A percentile compares a stretch with the other conserved stretches of the same genome.
Evolutionary conservation across 2,113 vertebrate species (phyloP).

Genomic region (Cinclus cinclus): DNA sequence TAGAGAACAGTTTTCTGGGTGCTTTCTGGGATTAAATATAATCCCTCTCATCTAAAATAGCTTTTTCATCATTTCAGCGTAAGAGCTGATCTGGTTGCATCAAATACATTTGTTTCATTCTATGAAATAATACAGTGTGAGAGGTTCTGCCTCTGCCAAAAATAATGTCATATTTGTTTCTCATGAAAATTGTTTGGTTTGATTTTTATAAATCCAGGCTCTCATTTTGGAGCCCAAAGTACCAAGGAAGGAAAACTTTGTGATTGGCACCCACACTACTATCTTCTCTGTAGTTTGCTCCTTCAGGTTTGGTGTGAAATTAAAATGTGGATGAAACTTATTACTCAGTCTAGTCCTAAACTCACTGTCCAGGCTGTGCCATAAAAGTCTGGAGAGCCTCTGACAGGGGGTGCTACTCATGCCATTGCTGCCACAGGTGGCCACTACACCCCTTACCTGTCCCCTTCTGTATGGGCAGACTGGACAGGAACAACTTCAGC

Average conservation of each 20-base stretch:
- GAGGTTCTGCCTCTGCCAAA: neutral
- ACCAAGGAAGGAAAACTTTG: neutral
- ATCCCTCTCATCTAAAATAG: slow-evolving; percentile 51
- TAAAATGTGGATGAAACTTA: neutral
- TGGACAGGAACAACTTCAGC: neutral
- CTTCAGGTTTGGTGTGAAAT: neutral
- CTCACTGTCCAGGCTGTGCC: neutral
- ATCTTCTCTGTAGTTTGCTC: neutral
- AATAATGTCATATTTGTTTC: neutral
- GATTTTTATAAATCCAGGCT: neutral
- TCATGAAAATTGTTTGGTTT: neutral
- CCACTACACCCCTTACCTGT: neutral
- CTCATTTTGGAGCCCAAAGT: neutral
- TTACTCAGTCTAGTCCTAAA: neutral
- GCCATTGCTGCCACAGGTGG: neutral
- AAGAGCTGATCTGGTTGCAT: slow-evolving; percentile 14
- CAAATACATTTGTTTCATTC: slow-evolving; percentile 31
- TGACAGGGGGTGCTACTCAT: no score
- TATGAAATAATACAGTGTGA: neutral
- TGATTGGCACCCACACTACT: neutral
- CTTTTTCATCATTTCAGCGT: slow-evolving; percentile 30
- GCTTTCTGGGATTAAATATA: slow-evolving; percentile 53
- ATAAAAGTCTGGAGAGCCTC: neutral
- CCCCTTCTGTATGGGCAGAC: neutral
- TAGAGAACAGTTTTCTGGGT: slow-evolving; percentile 7